These are phyloP conservation scores for Gadus macrocephalus DNA, from an alignment of 2,113 vertebrate genomes.

Conservation along the genomic window DNA sequence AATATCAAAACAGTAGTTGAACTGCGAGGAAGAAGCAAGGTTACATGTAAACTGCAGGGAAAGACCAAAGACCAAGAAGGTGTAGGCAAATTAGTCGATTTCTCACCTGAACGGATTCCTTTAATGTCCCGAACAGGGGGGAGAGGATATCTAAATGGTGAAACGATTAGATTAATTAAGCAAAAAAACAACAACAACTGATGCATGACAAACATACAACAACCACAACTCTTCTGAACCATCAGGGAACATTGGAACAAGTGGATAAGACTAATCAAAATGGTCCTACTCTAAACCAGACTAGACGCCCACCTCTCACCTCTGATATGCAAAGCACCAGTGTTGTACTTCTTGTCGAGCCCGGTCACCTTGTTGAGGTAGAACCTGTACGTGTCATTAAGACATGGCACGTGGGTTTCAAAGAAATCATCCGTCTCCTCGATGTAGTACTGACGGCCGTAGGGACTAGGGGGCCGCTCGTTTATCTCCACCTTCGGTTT, in stretches of 20 bases:
- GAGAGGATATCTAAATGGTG: constrained; percentile 86
- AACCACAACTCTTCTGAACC: no score
- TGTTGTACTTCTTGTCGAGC: constrained; percentile 83
- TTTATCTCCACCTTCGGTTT: constrained; percentile 52
- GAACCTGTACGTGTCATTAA: constrained; percentile 81
- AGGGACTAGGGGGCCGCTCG: constrained; percentile 48
- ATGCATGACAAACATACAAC: no score
- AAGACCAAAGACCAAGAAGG: background rate
- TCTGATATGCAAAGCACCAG: constrained; percentile 87
- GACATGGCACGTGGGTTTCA: constrained; percentile 74
- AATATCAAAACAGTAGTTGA: constrained; percentile 97
- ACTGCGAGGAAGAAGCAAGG: constrained; percentile 65
- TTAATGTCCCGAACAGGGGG: constrained; percentile 89
- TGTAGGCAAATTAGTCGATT: background rate
- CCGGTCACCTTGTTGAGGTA: constrained; percentile 93
- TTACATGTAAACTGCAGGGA: background rate
- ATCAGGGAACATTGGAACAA: no score
- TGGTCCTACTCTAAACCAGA: background rate
- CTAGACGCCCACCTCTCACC: constrained; percentile 61
- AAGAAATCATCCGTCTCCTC: constrained; percentile 73
- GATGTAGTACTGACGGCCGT: constrained; percentile 53
- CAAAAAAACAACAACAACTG: no score
- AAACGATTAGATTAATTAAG: background rate
- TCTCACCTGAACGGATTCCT: constrained; percentile 90
- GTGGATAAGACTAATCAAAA: background rate